Evolutionary conservation across 2,113 vertebrate species (phyloP), one percentile per base, ranked within the genome.

Genomic region (Muscicapa adusta): DNA sequence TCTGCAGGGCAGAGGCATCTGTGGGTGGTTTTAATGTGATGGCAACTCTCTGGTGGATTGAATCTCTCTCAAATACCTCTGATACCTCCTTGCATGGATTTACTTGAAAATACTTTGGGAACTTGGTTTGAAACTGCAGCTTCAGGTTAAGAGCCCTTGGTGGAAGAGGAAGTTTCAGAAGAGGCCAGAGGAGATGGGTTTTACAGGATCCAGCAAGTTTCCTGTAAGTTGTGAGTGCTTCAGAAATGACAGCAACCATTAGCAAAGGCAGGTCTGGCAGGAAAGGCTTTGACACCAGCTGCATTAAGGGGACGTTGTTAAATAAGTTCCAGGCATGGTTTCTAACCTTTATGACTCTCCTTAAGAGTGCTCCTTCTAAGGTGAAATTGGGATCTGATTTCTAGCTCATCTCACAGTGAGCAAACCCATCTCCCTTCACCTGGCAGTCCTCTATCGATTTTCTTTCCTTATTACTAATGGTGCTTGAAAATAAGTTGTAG

Each of bases 401-500:
- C 63, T 43, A 88, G 93, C 29, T 80, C 51, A 43, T 50, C 26
- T 67, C 75, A 31, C 18, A 66, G 60, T 60, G 56, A 72, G 47
- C 74, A 93, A 85, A 65, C 33, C 36, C 51, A 47, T 58, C 58
- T 83, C 66, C 63, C 73, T 92, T 89, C 56, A 77, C 62, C 53
- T 51, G 74, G 36, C 77, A 88, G 60, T 67, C 58, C 26, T 51
- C 23, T 74, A 93, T 83, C 22, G 75, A 86, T 95, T 95, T 95
- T 89, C 54, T 66, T 87, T 85, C 82, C 79, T 81, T 83, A 62
- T 94, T 93, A 62, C 71, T 90, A 83, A 89, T 45, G 53, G 63
- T 45, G 33, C 82, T 88, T 61, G 65, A 84, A 94, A 90, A 89
- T 88, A 91, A 72, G 45, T 51, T 3, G 4, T 15, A 43, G 79